These are phyloP conservation scores for Osmerus mordax DNA, from an alignment of 2,113 vertebrate genomes.

Conservation along the genomic window DNA sequence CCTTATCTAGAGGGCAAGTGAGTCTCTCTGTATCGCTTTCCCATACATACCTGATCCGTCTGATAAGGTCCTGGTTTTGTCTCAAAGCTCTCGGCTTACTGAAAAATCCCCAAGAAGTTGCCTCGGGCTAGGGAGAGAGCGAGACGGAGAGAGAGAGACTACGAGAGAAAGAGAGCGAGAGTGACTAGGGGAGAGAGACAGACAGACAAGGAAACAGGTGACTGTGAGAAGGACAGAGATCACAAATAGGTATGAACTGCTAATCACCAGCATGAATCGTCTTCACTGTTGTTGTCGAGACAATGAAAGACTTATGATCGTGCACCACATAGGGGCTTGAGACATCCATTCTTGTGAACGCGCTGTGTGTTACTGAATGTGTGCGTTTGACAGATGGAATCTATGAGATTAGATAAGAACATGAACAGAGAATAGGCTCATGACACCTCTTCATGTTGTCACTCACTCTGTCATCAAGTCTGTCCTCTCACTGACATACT, in stretches of 20 bases:
- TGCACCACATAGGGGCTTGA: background rate
- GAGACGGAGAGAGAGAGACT: too few species aligned
- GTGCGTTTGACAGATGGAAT: constrained; percentile 1
- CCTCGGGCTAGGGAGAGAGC: constrained; percentile 36
- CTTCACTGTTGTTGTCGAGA: constrained; percentile 9
- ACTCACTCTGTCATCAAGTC: too few species aligned
- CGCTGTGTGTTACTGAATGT: constrained; percentile 2
- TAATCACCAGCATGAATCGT: constrained; percentile 44
- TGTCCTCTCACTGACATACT: too few species aligned
- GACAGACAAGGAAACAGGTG: background rate
- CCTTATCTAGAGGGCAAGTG: constrained; percentile 79
- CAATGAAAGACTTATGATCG: background rate
- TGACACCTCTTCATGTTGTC: too few species aligned
- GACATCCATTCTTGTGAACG: constrained; percentile 16
- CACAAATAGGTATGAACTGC: constrained; percentile 27
- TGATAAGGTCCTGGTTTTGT: constrained; percentile 64
- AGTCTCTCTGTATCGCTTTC: constrained; percentile 70
- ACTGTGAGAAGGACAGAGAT: constrained; percentile 20
- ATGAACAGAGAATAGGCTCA: too few species aligned
- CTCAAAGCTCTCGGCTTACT: constrained; percentile 59
- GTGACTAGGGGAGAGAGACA: background rate
- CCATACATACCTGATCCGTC: constrained; percentile 72
- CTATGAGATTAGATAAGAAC: too few species aligned
- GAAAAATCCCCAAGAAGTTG: constrained; percentile 59
- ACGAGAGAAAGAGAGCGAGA: background rate